A percentile compares a stretch with the other conserved stretches of the same genome.
Evolutionary conservation across 2,797 vertebrate species (phyloP).

Genomic region (Macropus fuliginosus): DNA sequence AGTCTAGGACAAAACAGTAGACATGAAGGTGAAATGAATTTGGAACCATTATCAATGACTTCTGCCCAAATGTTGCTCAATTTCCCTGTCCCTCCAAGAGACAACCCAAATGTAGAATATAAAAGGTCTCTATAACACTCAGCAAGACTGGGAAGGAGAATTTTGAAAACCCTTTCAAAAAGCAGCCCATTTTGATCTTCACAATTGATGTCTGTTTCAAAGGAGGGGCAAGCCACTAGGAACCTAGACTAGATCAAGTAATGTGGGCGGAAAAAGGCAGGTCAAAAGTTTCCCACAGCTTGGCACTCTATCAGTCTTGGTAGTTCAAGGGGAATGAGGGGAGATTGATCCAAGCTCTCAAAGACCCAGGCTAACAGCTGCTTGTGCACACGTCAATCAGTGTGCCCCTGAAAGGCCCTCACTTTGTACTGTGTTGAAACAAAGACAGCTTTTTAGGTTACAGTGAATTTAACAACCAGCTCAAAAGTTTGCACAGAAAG

Average conservation of each 20-base stretch:
- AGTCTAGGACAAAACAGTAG: slow-evolving; percentile 49
- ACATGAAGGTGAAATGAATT: slow-evolving; percentile 72
- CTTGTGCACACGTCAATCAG: neutral
- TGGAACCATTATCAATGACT: slow-evolving; percentile 61
- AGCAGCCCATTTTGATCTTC: slow-evolving; percentile 68
- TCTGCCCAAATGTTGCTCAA: neutral
- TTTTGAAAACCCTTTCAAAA: slow-evolving; percentile 72
- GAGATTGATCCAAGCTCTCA: neutral
- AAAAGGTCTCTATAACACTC: slow-evolving; percentile 57
- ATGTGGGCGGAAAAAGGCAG: neutral
- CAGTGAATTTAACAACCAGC: slow-evolving; percentile 19
- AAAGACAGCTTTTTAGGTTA: slow-evolving; percentile 30
- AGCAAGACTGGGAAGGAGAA: slow-evolving; percentile 56
- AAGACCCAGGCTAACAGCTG: slow-evolving; percentile 32
- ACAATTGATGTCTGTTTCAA: slow-evolving; percentile 71
- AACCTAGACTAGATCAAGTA: slow-evolving; percentile 46
- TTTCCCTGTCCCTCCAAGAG: slow-evolving; percentile 51
- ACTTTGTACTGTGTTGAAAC: slow-evolving; percentile 15
- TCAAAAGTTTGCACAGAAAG: slow-evolving; percentile 48
- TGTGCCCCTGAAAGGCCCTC: neutral
- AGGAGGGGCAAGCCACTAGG: slow-evolving; percentile 61
- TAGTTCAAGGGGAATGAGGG: neutral
- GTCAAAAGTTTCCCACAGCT: slow-evolving; percentile 41
- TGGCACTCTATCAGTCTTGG: neutral
- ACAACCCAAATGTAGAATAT: slow-evolving; percentile 59